phyloP scores from a whole-genome alignment of 2,113 vertebrate genomes.

The Piliocolobus tephrosceles region DNA sequence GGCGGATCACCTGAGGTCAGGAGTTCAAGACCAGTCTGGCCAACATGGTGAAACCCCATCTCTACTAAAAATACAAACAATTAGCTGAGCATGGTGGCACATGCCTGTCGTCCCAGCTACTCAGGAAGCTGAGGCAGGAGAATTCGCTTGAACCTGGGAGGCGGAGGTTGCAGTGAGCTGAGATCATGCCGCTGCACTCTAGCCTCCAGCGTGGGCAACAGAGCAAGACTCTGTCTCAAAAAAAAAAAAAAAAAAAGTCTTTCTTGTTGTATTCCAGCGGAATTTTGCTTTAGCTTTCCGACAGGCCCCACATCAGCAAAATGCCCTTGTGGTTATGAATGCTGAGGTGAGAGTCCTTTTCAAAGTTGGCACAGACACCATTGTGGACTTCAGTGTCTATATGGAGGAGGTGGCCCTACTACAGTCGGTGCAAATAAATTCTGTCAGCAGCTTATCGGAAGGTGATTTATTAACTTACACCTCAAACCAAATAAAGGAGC shows the following conservation, averaged over 20 bases:
- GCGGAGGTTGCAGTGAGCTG: no score
- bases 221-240: no score
- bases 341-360: conserved; percentile 90
- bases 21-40: no score
- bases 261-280: conserved; percentile 79
- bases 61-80: no score
- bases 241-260: not conserved
- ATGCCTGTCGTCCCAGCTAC: no score
- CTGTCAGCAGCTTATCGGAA: conserved; percentile 79
- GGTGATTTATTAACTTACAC: conserved; percentile 60
- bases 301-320: conserved; percentile 88
- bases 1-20: no score
- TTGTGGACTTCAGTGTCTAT: conserved; percentile 88
- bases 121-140: no score
- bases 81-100: no score
- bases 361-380: conserved; percentile 80
- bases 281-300: conserved; percentile 89
- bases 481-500: not conserved
- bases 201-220: no score
- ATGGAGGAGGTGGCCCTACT: conserved; percentile 84
- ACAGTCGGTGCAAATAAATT: conserved; percentile 82
- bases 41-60: no score
- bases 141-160: no score
- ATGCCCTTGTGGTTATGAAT: conserved; percentile 85
- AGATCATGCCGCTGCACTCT: no score